Conservation (phyloP, 2,797 vertebrate genomes). For the Rhodeus uyekii region DNA sequence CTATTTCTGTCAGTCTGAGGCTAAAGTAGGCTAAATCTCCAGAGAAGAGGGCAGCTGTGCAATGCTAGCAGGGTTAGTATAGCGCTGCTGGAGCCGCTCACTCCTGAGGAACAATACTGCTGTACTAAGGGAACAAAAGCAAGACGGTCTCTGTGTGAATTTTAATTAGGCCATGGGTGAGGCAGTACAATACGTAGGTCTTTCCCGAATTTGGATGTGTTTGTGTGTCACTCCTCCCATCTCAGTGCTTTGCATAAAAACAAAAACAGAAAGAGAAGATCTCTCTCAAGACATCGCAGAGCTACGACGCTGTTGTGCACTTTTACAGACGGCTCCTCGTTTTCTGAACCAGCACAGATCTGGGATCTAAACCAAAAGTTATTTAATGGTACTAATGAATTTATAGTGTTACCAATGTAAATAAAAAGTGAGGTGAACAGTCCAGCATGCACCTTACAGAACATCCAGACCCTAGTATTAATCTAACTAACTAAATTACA, state of each 20-base stretch:
- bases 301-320: neutral
- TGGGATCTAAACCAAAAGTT: neutral
- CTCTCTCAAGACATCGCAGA: constrained; percentile 1
- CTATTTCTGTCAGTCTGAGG: constrained; percentile 84
- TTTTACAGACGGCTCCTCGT: neutral
- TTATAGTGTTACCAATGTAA: neutral
- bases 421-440: neutral
- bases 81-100: constrained; percentile 75
- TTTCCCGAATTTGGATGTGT: constrained; percentile 70
- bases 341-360: constrained; percentile 1
- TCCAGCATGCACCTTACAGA: neutral
- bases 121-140: constrained; percentile 74
- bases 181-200: constrained; percentile 74
- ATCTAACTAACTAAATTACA: neutral
- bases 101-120: constrained; percentile 75
- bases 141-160: constrained; percentile 70
- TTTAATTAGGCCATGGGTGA: constrained; percentile 76
- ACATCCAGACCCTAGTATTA: neutral
- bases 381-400: neutral
- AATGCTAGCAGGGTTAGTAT: constrained; percentile 66
- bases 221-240: constrained; percentile 69
- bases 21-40: constrained; percentile 81
- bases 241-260: constrained; percentile 68
- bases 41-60: constrained; percentile 72
- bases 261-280: constrained; percentile 57